A percentile compares a stretch with the other conserved stretches of the same genome.
phyloP scores from a whole-genome alignment of 2,888 invertebrate species.

The Zele albiditarsus region DNA sequence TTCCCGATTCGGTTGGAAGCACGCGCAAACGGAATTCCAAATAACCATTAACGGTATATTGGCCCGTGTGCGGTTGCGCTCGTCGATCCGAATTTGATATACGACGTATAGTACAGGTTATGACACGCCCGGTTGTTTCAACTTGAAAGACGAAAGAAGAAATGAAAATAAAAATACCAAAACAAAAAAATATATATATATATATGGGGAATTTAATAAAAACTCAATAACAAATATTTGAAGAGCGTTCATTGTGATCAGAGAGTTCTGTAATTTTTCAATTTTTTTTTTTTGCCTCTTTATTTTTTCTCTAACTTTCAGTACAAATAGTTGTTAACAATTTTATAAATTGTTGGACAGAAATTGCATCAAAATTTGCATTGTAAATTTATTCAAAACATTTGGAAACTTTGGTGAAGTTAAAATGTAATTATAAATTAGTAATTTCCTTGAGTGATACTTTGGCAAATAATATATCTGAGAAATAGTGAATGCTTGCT shows the following conservation, averaged over 20 bases:
- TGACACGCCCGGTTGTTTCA: conserved; percentile 17
- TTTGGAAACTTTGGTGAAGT: no score
- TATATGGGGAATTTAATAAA: not conserved
- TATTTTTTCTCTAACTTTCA: not conserved
- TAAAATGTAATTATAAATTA: no score
- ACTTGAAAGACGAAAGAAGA: conserved; percentile 6
- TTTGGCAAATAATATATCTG: no score
- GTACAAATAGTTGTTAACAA: no score
- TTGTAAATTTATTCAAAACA: no score
- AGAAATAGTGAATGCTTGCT: no score
- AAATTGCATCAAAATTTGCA: no score
- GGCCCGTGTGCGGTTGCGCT: not conserved
- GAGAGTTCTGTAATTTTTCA: no score
- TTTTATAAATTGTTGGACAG: no score
- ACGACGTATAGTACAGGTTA: not conserved
- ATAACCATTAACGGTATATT: conserved; percentile 50
- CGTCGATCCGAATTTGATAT: conserved; percentile 35
- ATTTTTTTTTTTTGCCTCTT: no score
- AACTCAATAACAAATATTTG: not conserved
- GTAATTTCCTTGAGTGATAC: no score
- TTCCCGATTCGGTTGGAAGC: conserved; percentile 36
- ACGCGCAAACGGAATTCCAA: conserved; percentile 50
- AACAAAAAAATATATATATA: not conserved
- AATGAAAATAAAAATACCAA: not conserved
- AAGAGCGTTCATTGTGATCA: no score